Percentiles rank a stretch among this genome's conserved stretches.
Evolutionary conservation across 2,797 vertebrate genomes (phyloP).

Genomic region (Sebastolobus alascanus): DNA sequence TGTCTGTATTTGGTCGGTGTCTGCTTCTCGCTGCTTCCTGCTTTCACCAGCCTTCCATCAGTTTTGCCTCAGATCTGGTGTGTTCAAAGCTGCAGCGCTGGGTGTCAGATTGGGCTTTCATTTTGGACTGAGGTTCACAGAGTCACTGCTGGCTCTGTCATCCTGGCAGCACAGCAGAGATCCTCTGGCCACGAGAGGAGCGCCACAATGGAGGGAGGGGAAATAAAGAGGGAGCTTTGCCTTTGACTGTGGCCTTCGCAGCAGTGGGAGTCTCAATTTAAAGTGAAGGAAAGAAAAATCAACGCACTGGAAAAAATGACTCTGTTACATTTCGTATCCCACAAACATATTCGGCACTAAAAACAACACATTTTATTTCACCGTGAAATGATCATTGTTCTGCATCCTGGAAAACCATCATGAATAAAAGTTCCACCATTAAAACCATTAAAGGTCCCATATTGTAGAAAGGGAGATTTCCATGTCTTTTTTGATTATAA

Average conservation of each 20-base stretch:
- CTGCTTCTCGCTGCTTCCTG: conserved; percentile 40
- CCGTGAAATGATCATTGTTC: background rate
- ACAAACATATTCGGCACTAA: background rate
- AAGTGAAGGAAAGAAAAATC: background rate
- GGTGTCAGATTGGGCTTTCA: conserved; percentile 62
- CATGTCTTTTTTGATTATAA: background rate
- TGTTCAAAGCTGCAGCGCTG: conserved; percentile 43
- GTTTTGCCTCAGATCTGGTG: conserved; percentile 45
- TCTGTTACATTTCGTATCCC: background rate
- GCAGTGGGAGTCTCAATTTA: conserved; percentile 14
- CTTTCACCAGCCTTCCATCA: conserved; percentile 41
- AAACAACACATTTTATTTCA: background rate
- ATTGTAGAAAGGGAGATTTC: background rate
- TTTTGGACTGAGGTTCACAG: conserved; percentile 58
- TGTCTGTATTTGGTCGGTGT: conserved; percentile 53
- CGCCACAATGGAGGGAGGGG: background rate
- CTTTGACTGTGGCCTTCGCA: conserved; percentile 47
- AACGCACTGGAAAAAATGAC: background rate
- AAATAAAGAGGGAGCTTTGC: conserved; percentile 8
- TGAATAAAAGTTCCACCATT: background rate
- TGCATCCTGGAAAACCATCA: background rate
- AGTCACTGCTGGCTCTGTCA: conserved; percentile 48
- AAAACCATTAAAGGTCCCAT: background rate
- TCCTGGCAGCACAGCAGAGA: conserved; percentile 28
- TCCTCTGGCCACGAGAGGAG: conserved; percentile 17